These are phyloP conservation scores for Mormyrus iriodes DNA, from an alignment of 2,113 vertebrate genomes.

Conservation along the genomic window DNA sequence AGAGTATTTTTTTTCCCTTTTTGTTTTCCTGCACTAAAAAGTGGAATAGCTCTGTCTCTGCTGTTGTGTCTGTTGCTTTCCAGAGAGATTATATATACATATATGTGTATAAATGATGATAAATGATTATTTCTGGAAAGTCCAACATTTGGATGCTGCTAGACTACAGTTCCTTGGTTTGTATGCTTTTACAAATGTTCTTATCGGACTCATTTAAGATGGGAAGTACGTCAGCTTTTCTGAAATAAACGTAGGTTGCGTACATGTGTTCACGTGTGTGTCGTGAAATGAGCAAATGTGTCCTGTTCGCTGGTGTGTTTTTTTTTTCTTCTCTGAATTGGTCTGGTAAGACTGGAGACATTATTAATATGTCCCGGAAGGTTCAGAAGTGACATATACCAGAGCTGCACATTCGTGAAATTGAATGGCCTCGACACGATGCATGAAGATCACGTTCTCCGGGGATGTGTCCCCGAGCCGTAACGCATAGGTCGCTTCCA, in stretches of 20 bases:
- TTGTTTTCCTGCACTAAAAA: slow-evolving; percentile 58
- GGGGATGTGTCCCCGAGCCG: too few relatives aligned
- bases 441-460: too few relatives aligned
- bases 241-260: slow-evolving; percentile 66
- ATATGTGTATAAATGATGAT: slow-evolving; percentile 22
- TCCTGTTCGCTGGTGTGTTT: neutral
- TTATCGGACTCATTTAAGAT: slow-evolving; percentile 74
- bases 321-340: neutral
- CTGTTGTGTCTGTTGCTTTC: slow-evolving; percentile 55
- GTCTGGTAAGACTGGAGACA: neutral
- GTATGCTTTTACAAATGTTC: slow-evolving; percentile 63
- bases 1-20: slow-evolving; percentile 41
- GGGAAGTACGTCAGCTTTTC: slow-evolving; percentile 73
- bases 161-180: slow-evolving; percentile 64
- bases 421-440: too few relatives aligned
- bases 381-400: neutral
- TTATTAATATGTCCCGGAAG: neutral
- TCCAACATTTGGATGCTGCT: slow-evolving; percentile 71
- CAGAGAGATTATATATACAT: slow-evolving; percentile 31
- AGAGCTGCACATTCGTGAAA: too few relatives aligned
- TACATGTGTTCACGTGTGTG: slow-evolving; percentile 9
- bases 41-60: slow-evolving; percentile 55
- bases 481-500: neutral
- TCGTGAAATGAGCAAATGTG: neutral
- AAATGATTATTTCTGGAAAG: slow-evolving; percentile 54